Evolutionary conservation across 2,797 vertebrate genomes (phyloP), one percentile per base, ranked within the genome.

Genomic region (Lindbergichthys nudifrons): DNA sequence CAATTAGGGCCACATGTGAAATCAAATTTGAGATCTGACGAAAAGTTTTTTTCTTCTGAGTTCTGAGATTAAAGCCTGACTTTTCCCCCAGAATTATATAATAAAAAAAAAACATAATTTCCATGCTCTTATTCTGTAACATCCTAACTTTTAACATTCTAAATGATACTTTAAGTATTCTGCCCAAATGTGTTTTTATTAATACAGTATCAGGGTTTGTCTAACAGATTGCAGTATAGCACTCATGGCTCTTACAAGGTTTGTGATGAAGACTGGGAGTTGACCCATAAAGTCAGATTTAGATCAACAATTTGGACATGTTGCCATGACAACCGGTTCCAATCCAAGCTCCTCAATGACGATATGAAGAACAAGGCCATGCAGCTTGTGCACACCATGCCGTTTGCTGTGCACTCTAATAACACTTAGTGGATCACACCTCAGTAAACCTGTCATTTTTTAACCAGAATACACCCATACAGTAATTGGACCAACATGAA

Each of bases 281-380:
- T 26, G 11, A 8, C 18, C 18, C 14, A 21, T 32, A 8, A 64
- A 52, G 42, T 30, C 11, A 13, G 8, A 66, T n/a, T 65, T 23
- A 13, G 8, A 10, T 14, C 4, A 47, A 21, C 8, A 59, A 50
- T 57, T 14, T n/a, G 32, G 26, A 58, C 45, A 21, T 64, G 13
- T 53, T 23, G 4, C 39, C 26, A 19, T 16, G 41, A 61, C 32
- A 56, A 56, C 14, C 14, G 2, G 18, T 32, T n/a, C 18, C 45
- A 21, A 62, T 32, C 10, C 48, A 48, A 11, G 9, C 2, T 26
- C 21, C 16, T 5, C 23, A 15, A 43, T 42, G 11, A 4, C 10
- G 5, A 18, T 58, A 41, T 57, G 52, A 71, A 63, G 13, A 64
- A 50, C 53, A 45, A 48, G 67, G 39, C 47, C 9, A 1, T 52